A percentile compares a stretch with the other conserved stretches of the same genome.
Conservation (phyloP, 2,888 invertebrate species). For the Mimas tiliae region DNA sequence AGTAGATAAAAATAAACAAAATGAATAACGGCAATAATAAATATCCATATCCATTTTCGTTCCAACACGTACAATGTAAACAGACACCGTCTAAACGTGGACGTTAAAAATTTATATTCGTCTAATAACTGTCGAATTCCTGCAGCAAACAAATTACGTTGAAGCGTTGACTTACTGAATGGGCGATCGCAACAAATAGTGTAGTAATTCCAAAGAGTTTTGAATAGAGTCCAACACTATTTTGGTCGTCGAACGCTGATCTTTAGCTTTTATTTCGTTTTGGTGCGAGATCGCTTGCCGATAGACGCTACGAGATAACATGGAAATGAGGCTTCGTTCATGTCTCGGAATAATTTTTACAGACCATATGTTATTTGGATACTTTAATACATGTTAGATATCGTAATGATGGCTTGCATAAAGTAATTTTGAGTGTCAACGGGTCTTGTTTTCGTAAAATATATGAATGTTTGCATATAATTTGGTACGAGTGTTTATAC, state of each 20-base stretch:
- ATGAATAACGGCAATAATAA: slow-evolving; percentile 52
- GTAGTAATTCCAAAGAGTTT: slow-evolving; percentile 82
- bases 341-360: slow-evolving; percentile 29
- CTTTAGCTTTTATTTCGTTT: slow-evolving; percentile 73
- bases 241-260: slow-evolving; percentile 76
- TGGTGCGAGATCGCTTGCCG: slow-evolving; percentile 56
- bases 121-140: slow-evolving; percentile 75
- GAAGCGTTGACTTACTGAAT: slow-evolving; percentile 81
- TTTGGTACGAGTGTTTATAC: slow-evolving; percentile 1
- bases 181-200: slow-evolving; percentile 78
- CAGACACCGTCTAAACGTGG: slow-evolving; percentile 47
- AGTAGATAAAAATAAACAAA: slow-evolving; percentile 42
- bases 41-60: slow-evolving; percentile 50
- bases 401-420: slow-evolving; percentile 12
- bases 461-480: slow-evolving; percentile 7
- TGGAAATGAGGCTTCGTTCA: slow-evolving; percentile 32
- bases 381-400: slow-evolving; percentile 16
- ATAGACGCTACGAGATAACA: slow-evolving; percentile 51
- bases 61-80: slow-evolving; percentile 51
- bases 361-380: slow-evolving; percentile 12
- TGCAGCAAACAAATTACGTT: slow-evolving; percentile 67
- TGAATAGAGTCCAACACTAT: slow-evolving; percentile 83
- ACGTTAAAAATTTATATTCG: slow-evolving; percentile 64
- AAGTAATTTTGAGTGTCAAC: slow-evolving; percentile 21
- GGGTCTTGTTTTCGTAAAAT: slow-evolving; percentile 14